Base-by-base conservation (phyloP, 2,797 vertebrate species). In the Sebastes hopkinsi region DNA sequence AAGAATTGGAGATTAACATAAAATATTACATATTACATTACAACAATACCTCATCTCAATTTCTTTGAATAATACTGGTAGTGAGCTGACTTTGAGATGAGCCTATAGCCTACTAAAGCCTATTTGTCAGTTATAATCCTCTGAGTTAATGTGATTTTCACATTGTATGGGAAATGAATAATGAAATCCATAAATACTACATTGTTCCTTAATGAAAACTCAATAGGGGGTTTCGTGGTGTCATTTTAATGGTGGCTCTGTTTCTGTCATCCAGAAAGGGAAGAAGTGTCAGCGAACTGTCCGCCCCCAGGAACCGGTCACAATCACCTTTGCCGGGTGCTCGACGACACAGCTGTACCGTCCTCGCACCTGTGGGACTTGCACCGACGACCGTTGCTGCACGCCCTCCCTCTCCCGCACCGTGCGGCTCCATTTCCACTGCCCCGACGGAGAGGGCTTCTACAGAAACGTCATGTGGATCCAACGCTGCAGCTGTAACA, bases 401-500 rank as follows among this genome's bases (percentile, higher is more conserved):
- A 34, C 72, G 7, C 94, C 95, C 2, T 92, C 94, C 0, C 58
- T 85, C 20, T 83, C 89, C 36, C 93, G 89, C 75, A 95, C 95
- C 0, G 87, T 94, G 13, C 87, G 75, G n/a, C 91, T 95, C 65
- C 93, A 27, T 46, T 96, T 97, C 87, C 86, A 27, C 74, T 97
- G 96, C 84, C 87, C 91, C 0, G 91, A 92, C 0, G 92, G 93
- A 7, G 94, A 94, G 67, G 81, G 22, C 82, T 82, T 96, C 83
- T 85, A 82, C 4, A 92, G 91, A 2, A 79, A 87, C 3, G 58
- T 96, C 59, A 95, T 96, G 96, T 95, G 94, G 95, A 94, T 97
- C 72, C 91, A 92, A 65, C 92, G 87, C 75, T 97, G 96, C 82
- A 89, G 70, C 77, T 96, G 95, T 85, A 79, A 10, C 6, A 54